These are phyloP conservation scores for Netelia virgata DNA, from an alignment of 2,888 invertebrate genomes.

Conservation along the genomic window DNA sequence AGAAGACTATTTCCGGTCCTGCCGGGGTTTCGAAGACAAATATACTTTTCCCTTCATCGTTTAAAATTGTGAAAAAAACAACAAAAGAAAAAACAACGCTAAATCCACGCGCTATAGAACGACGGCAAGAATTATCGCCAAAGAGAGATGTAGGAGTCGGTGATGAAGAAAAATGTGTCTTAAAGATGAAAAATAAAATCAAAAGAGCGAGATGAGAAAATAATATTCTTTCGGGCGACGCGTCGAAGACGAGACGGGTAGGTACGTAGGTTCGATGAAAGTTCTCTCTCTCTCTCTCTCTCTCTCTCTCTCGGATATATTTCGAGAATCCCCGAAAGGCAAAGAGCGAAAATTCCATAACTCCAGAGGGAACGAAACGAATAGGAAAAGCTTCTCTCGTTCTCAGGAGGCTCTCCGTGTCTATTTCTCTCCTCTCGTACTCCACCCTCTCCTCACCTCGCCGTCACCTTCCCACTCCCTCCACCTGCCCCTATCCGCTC, in stretches of 20 bases:
- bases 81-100: neutral
- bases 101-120: neutral
- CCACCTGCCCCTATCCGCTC: slow-evolving; percentile 49
- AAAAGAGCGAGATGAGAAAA: neutral
- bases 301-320: slow-evolving; percentile 17
- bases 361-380: slow-evolving; percentile 40
- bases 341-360: slow-evolving; percentile 53
- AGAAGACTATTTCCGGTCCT: slow-evolving; percentile 27
- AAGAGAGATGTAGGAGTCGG: neutral
- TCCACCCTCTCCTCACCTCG: slow-evolving; percentile 53
- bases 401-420: slow-evolving; percentile 66
- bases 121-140: neutral
- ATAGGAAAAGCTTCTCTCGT: slow-evolving; percentile 56
- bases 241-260: slow-evolving; percentile 20
- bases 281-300: neutral
- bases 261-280: slow-evolving; percentile 33
- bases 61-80: slow-evolving; percentile 16
- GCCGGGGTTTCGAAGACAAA: slow-evolving; percentile 7
- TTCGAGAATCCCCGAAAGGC: slow-evolving; percentile 53
- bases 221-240: slow-evolving; percentile 34
- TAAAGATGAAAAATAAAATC: neutral
- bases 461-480: slow-evolving; percentile 56
- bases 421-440: slow-evolving; percentile 56
- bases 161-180: slow-evolving; percentile 7
- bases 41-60: slow-evolving; percentile 15